Base-by-base conservation (phyloP, 2,797 vertebrate genomes). In the Crenuchus spilurus region DNA sequence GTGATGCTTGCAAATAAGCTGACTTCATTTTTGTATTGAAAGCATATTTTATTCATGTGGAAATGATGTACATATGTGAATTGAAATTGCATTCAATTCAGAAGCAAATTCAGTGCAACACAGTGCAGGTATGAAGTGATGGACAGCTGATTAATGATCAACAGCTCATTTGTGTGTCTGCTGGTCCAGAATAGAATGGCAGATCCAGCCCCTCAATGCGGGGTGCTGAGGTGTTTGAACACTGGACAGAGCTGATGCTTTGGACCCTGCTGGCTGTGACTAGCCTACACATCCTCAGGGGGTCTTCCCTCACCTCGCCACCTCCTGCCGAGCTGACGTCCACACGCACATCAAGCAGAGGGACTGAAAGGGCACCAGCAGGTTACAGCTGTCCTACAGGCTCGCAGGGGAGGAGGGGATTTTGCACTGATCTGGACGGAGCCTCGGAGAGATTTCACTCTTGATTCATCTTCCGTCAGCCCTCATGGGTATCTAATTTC, bases 131-230 rank as follows among this genome's bases (percentile, higher is more conserved):
- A 7, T n/a, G 51, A 54, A 31, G 24, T 54, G 51, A 54, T n/a
- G 26, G 75, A 68, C 55, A 55, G 9, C 63, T 77, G 70, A 72
- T 72, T 77, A 72, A 72, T 77, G 54, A 77, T 68, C 51, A 30
- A 1, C 52, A 62, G 52, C 49, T 28, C 49, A 16, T 68, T 62
- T 77, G 52, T 62, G 55, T 61, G 37, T 54, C 46, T 33, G 58
- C 61, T 72, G 52, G 70, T 57, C 61, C 54, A 1, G 63, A 62
- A 11, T 35, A 68, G 63, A 77, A 62, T 55, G 44, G 62, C 33
- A 61, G 63, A 55, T 55, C 65, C 62, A 60, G 42, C 31, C 44
- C 49, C 5, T 35, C 58, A 2, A 13, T 31, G 48, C 28, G 18
- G 37, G 58, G 52, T 26, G 41, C 18, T 8, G 31, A 78, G 64